Conservation (phyloP, 1,140 invertebrate genomes). For the Rhyzopertha dominica region DNA sequence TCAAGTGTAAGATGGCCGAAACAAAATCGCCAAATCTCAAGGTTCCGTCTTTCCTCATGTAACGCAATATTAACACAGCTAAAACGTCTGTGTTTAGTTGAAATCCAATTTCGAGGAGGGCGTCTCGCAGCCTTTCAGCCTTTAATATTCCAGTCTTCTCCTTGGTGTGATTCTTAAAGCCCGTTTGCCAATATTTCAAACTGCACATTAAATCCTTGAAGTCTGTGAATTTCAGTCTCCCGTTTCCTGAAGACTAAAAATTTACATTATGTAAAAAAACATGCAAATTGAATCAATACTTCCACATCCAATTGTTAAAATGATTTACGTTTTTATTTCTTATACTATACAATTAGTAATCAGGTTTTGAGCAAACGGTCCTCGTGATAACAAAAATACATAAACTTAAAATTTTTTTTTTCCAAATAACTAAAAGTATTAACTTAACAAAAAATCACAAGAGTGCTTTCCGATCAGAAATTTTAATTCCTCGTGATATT, state of each 20-base stretch:
- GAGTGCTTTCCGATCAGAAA: too few species aligned
- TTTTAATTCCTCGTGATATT: too few species aligned
- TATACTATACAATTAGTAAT: too few species aligned
- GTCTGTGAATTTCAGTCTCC: slow-evolving; percentile 76
- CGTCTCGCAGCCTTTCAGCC: slow-evolving; percentile 79
- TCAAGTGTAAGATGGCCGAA: slow-evolving; percentile 81
- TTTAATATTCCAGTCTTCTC: slow-evolving; percentile 87
- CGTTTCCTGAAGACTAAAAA: slow-evolving; percentile 67
- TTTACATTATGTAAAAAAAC: too few species aligned
- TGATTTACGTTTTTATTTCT: too few species aligned
- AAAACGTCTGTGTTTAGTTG: slow-evolving; percentile 78
- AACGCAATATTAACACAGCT: slow-evolving; percentile 74
- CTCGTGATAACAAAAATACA: too few species aligned
- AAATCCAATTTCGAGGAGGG: slow-evolving; percentile 81
- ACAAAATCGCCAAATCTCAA: slow-evolving; percentile 91
- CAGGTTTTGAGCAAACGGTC: too few species aligned
- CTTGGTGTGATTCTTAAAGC: slow-evolving; percentile 86
- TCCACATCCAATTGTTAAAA: background rate
- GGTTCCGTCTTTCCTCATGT: slow-evolving; percentile 91
- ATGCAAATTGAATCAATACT: too few species aligned
- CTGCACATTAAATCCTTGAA: slow-evolving; percentile 92
- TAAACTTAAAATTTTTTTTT: too few species aligned
- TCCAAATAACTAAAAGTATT: too few species aligned
- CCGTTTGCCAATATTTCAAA: slow-evolving; percentile 84
- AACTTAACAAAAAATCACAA: too few species aligned